phyloP scores from a whole-genome alignment of 2,797 vertebrate species.

The Sus cebifrons region DNA sequence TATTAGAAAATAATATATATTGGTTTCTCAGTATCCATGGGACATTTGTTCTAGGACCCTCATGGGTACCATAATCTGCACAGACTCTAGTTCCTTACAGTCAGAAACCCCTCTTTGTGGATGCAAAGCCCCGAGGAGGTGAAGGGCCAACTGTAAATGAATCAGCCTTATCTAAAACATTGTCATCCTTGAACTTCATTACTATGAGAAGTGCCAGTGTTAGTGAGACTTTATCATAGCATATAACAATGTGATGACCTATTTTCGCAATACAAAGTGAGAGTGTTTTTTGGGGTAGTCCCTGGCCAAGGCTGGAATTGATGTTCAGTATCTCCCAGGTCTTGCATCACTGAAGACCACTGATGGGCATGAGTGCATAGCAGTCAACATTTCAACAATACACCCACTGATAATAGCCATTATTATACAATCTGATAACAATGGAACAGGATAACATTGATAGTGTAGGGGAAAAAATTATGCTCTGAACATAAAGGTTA shows the following conservation, averaged over 20 bases:
- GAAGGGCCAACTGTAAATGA: background rate
- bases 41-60: background rate
- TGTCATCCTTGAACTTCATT: constrained; percentile 32
- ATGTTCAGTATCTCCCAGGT: background rate
- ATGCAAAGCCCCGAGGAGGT: background rate
- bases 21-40: background rate
- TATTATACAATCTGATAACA: background rate
- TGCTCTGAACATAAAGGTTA: no score
- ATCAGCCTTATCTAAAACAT: background rate
- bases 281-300: background rate
- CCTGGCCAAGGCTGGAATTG: background rate
- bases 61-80: background rate
- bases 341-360: background rate
- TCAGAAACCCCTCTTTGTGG: background rate
- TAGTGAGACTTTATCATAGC: background rate
- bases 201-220: background rate
- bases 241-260: background rate
- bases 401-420: background rate
- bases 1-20: background rate
- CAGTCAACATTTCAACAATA: background rate
- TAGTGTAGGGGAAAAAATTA: no score
- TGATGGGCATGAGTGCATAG: background rate
- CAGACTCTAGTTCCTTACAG: background rate
- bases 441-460: background rate
- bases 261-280: background rate